Evolutionary conservation across 2,113 vertebrate species (phyloP).

Genomic region (Misgurnus mizolepis): DNA sequence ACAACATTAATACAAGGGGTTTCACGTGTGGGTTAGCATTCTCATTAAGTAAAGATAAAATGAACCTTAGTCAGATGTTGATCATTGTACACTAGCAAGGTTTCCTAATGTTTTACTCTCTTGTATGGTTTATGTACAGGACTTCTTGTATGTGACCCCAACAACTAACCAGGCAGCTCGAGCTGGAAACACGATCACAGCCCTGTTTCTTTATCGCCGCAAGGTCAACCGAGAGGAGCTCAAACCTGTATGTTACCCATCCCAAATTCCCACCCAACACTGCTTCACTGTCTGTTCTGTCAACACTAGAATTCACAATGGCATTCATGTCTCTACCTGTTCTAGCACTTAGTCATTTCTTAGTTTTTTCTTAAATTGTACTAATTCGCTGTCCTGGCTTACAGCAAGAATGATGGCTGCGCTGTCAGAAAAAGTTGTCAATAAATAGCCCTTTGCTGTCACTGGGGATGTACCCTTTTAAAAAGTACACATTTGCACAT

Average conservation of each 20-base stretch:
- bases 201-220: slow-evolving; percentile 86
- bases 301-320: neutral
- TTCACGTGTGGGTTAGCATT: too few species aligned
- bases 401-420: too few species aligned
- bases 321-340: neutral
- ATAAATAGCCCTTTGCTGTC: too few species aligned
- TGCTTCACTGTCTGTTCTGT: neutral
- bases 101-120: neutral
- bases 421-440: too few species aligned
- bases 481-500: too few species aligned
- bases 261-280: neutral
- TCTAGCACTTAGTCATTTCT: neutral
- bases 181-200: slow-evolving; percentile 88
- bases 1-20: too few species aligned
- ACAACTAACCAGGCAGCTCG: slow-evolving; percentile 87
- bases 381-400: neutral
- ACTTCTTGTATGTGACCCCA: slow-evolving; percentile 83
- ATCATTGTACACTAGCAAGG: neutral
- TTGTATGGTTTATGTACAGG: slow-evolving; percentile 67
- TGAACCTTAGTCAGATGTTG: too few species aligned
- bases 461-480: too few species aligned
- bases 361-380: neutral
- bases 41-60: too few species aligned
- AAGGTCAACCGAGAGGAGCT: slow-evolving; percentile 91
- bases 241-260: slow-evolving; percentile 79